Evolutionary conservation across 2,113 vertebrate genomes (phyloP).

Genomic region (Enhydra lutris): DNA sequence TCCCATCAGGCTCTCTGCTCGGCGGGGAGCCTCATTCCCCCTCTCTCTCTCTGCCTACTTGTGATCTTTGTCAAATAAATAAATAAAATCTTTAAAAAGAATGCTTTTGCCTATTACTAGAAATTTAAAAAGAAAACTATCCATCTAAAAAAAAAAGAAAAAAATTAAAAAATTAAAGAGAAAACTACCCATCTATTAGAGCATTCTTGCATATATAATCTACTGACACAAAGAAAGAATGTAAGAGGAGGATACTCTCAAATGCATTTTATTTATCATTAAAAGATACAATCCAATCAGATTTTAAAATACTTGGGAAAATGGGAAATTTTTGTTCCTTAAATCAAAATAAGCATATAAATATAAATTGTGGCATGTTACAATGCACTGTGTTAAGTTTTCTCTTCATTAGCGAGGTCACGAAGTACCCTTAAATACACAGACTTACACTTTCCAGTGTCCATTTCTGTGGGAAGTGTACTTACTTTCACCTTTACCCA

Average conservation of each 20-base stretch:
- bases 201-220: not conserved
- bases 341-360: not conserved
- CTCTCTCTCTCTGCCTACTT: too few relatives aligned
- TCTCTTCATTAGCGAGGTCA: not conserved
- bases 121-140: conserved; percentile 18
- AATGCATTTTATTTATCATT: conserved; percentile 46
- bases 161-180: not conserved
- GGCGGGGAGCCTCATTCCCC: too few relatives aligned
- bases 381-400: not conserved
- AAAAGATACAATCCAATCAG: conserved; percentile 12
- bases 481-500: not conserved
- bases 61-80: too few relatives aligned
- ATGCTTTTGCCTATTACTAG: not conserved
- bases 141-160: not conserved
- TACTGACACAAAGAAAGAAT: not conserved
- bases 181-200: not conserved
- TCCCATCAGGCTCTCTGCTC: too few relatives aligned
- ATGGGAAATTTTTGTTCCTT: not conserved
- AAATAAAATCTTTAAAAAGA: not conserved
- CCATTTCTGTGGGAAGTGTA: not conserved
- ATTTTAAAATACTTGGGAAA: conserved; percentile 34
- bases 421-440: not conserved
- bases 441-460: not conserved
- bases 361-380: not conserved
- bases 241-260: not conserved